Evolutionary conservation across 1,140 invertebrate genomes (phyloP), one percentile per base, ranked within the genome.

Genomic region (Cheumatopsyche charites): DNA sequence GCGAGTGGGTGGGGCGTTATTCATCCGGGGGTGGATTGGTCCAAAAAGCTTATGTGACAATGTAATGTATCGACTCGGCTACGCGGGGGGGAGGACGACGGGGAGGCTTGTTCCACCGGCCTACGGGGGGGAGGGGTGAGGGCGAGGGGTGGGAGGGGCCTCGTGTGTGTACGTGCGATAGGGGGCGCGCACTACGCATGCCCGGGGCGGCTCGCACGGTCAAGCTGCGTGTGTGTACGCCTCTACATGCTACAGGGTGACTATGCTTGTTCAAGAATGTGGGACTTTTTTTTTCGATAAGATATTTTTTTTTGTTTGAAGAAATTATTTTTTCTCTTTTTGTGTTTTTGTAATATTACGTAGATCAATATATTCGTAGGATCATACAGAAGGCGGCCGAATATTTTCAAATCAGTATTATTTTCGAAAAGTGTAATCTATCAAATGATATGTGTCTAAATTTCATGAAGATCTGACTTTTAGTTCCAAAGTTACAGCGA

Each of bases 211-310:
- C 63, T 65, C 62, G 47, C 62, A 65, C 70, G 70, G 70, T 72
- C 70, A 72, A 72, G 70, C 43, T 71, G 62, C 63, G 70, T 68
- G 49, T 67, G 62, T 71, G 45, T 71, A 71, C 21, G 23, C 25
- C 69, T 11, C 42, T 21, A 68, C 66, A 29, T 7, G n/a, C 47
- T 36, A n/a, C 23, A 19, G 25, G 15, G 47, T 41, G 21, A 68
- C 66, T 25, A 36, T 55, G 26, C n/a, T 61, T 61, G n/a, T 36
- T 36, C 13, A 5, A 13, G 47, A 9, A 4, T n/a, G n/a, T n/a
- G n/a, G n/a, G n/a, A n/a, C n/a, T n/a, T n/a, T n/a, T n/a, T n/a
- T n/a, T n/a, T n/a, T n/a, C n/a, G n/a, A n/a, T n/a, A n/a, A n/a
- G n/a, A n/a, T n/a, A n/a, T n/a, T n/a, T n/a, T n/a, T n/a, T n/a